Percentiles rank a stretch among this genome's conserved stretches.
phyloP scores from a whole-genome alignment of 2,888 invertebrate species.

The Drosophila atripex region DNA sequence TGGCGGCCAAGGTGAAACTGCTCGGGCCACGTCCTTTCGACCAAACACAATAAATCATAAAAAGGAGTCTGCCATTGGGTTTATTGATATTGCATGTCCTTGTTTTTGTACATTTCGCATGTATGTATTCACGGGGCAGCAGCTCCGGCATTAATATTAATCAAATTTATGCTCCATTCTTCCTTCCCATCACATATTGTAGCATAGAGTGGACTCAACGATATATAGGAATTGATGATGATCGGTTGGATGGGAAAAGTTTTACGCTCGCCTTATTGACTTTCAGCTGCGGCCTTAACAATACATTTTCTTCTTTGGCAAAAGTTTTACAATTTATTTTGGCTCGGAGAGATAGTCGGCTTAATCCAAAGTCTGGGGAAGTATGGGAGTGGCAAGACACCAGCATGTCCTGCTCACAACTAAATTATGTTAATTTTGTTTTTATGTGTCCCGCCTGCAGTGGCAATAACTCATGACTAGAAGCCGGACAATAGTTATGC shows the following conservation, averaged over 20 bases:
- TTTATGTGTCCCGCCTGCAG: constrained; percentile 20
- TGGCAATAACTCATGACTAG: constrained; percentile 55
- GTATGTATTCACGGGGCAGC: constrained; percentile 32
- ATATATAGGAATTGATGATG: constrained; percentile 60
- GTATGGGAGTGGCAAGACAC: constrained; percentile 3
- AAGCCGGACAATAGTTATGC: constrained; percentile 54
- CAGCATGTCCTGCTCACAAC: constrained; percentile 52
- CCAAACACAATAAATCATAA: constrained; percentile 72
- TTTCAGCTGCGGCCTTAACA: constrained; percentile 52
- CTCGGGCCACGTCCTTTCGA: constrained; percentile 51
- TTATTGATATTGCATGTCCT: constrained; percentile 75
- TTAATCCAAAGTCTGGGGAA: background rate
- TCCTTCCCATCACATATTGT: constrained; percentile 25
- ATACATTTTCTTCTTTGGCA: constrained; percentile 38
- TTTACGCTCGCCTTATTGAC: constrained; percentile 68
- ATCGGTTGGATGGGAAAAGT: constrained; percentile 54
- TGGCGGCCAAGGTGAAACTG: constrained; percentile 65
- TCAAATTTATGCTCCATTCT: constrained; percentile 61
- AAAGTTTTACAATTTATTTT: constrained; percentile 66
- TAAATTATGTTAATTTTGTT: constrained; percentile 72
- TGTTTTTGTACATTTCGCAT: constrained; percentile 57
- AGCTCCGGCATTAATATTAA: constrained; percentile 68
- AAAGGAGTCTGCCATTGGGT: constrained; percentile 53
- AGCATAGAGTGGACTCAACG: background rate
- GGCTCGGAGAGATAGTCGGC: background rate